phyloP scores from a whole-genome alignment of 2,888 invertebrate species.

The Hypselothyrea guttata region DNA sequence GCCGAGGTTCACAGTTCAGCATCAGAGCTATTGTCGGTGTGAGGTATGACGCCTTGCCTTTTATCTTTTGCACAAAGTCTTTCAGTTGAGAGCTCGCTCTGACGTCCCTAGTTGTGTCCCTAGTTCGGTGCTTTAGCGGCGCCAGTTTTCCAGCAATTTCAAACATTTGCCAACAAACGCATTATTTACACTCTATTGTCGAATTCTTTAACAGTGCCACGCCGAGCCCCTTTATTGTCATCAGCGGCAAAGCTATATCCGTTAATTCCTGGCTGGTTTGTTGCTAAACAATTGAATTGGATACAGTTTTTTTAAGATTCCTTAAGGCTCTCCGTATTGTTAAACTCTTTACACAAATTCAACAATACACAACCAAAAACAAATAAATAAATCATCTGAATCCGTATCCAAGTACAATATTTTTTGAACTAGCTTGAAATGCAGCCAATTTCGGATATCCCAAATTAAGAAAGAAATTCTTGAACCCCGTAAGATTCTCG shows the following conservation, averaged over 20 bases:
- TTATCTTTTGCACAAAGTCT: conserved; percentile 7
- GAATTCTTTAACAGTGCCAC: conserved; percentile 11
- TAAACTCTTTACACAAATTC: too few relatives aligned
- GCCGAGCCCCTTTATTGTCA: conserved; percentile 22
- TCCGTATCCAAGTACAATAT: too few relatives aligned
- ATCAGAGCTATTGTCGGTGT: conserved; percentile 3
- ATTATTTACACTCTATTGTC: conserved; percentile 53
- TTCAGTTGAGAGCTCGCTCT: conserved; percentile 6
- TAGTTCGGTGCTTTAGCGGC: background rate
- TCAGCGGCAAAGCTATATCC: conserved; percentile 38
- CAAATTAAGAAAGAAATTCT: too few relatives aligned
- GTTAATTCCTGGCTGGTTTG: conserved; percentile 14
- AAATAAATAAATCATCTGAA: too few relatives aligned
- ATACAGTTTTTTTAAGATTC: conserved; percentile 65
- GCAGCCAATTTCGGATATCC: too few relatives aligned
- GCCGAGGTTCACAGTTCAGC: conserved; percentile 9
- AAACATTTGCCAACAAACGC: conserved; percentile 51
- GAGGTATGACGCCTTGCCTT: conserved; percentile 11
- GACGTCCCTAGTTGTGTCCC: too few relatives aligned
- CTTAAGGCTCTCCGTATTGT: conserved; percentile 26
- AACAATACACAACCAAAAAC: background rate
- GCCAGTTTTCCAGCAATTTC: conserved; percentile 49
- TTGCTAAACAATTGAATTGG: conserved; percentile 50
- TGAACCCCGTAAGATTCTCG: too few relatives aligned
- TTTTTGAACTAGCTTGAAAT: too few relatives aligned